phyloP scores from a whole-genome alignment of 1,140 invertebrate genomes.

The Drosophila novamexicana region DNA sequence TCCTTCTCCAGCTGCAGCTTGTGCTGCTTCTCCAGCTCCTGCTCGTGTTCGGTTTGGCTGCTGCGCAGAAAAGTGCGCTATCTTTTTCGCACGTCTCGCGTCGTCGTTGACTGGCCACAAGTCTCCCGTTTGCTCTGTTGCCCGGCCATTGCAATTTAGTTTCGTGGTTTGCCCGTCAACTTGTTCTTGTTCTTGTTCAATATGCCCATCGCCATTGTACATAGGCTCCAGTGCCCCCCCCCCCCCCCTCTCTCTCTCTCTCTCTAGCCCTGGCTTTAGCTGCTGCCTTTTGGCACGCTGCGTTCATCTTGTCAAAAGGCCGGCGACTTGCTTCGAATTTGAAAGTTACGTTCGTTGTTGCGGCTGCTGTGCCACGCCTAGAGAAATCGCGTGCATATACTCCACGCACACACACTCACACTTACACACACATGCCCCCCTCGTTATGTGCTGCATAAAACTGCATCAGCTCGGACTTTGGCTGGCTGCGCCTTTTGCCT shows the following conservation, averaged over 20 bases:
- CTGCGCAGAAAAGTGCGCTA: conserved; percentile 78
- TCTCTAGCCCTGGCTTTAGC: neutral
- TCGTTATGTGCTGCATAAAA: conserved; percentile 24
- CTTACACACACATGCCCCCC: neutral
- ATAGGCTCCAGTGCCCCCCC: conserved; percentile 41
- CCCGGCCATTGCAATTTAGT: conserved; percentile 66
- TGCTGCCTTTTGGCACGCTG: neutral
- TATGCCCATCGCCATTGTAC: conserved; percentile 28
- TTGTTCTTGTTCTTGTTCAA: conserved; percentile 50
- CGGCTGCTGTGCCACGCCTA: conserved; percentile 57
- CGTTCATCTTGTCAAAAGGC: conserved; percentile 64
- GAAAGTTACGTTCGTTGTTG: conserved; percentile 26
- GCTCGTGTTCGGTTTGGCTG: conserved; percentile 36
- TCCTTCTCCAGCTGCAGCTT: neutral
- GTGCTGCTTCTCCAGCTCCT: conserved; percentile 1
- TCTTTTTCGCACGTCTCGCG: conserved; percentile 70
- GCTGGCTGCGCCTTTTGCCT: conserved; percentile 51
- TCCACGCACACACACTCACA: conserved; percentile 3
- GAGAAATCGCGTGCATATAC: conserved; percentile 52
- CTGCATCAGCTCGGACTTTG: conserved; percentile 36
- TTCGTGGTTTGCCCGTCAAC: conserved; percentile 76
- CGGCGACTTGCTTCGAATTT: conserved; percentile 55
- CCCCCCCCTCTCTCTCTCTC: neutral
- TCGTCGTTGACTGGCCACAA: conserved; percentile 51
- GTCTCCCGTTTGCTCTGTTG: neutral